These are phyloP conservation scores for Eupleurogrammus muticus DNA, from an alignment of 2,797 vertebrate species.

Conservation along the genomic window DNA sequence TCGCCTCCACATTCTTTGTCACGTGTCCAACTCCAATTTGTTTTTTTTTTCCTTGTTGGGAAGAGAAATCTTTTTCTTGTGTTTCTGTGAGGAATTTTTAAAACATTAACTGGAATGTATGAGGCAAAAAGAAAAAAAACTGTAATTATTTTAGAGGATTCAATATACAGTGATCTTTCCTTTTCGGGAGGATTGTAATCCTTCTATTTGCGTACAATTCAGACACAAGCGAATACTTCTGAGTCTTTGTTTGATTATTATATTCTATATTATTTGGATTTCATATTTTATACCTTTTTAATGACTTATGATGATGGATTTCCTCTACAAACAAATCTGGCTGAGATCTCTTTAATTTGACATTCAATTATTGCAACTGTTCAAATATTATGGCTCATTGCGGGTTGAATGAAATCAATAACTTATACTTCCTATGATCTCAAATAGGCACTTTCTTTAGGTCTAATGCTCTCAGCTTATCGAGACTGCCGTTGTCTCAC, in stretches of 20 bases:
- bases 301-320: constrained; percentile 3
- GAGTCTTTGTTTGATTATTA: constrained; percentile 8
- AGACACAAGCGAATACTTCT: neutral
- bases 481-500: neutral
- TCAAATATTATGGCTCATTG: neutral
- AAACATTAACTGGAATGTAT: neutral
- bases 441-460: too few relatives aligned
- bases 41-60: constrained; percentile 25
- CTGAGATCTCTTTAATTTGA: neutral
- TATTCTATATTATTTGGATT: constrained; percentile 1
- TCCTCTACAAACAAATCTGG: constrained; percentile 3
- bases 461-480: too few relatives aligned
- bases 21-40: constrained; percentile 53
- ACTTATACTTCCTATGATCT: too few relatives aligned
- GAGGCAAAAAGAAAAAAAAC: neutral
- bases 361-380: neutral
- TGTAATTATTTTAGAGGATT: constrained; percentile 12
- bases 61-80: constrained; percentile 19
- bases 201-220: constrained; percentile 2
- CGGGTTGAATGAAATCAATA: too few relatives aligned
- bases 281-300: constrained; percentile 18
- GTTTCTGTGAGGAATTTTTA: constrained; percentile 13
- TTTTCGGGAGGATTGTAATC: constrained; percentile 6
- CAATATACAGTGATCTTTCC: constrained; percentile 9
- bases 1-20: constrained; percentile 41